Evolutionary conservation across 2,888 invertebrate genomes (phyloP).

Genomic region (Sceliomorpha sp.): DNA sequence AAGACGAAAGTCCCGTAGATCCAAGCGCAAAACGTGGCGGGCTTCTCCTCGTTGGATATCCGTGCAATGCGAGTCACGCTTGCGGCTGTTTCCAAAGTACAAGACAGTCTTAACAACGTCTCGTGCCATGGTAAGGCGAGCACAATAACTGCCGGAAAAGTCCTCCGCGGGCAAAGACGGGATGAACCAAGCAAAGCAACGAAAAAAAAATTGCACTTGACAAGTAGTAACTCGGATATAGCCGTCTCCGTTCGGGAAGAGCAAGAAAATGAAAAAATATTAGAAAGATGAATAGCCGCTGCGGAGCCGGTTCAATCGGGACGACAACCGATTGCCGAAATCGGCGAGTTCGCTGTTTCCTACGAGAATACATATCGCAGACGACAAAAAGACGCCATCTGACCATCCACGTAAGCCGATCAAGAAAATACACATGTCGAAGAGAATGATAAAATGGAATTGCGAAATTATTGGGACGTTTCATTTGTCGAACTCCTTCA

Average conservation of each 20-base stretch:
- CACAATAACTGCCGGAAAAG: constrained; percentile 53
- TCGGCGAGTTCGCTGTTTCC: constrained; percentile 9
- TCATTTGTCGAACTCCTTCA: constrained; percentile 52
- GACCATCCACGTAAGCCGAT: constrained; percentile 68
- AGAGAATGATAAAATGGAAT: constrained; percentile 31
- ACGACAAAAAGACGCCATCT: too few relatives aligned
- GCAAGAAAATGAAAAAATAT: constrained; percentile 1
- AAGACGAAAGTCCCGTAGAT: background rate
- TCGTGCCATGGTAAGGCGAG: constrained; percentile 39
- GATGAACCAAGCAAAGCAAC: constrained; percentile 5
- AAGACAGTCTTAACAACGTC: constrained; percentile 51
- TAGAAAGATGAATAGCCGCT: background rate
- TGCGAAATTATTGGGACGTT: constrained; percentile 68
- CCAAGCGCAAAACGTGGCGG: constrained; percentile 18
- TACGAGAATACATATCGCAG: too few relatives aligned
- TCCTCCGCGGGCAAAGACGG: constrained; percentile 42
- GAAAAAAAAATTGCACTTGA: constrained; percentile 40
- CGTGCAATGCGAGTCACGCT: constrained; percentile 49
- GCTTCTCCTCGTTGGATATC: constrained; percentile 23
- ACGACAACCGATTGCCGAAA: constrained; percentile 21
- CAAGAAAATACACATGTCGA: constrained; percentile 51
- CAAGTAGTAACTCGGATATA: constrained; percentile 39
- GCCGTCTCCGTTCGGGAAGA: constrained; percentile 11
- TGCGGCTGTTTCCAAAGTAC: constrained; percentile 51
- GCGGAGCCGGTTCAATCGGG: constrained; percentile 32